Base-by-base conservation (phyloP, 2,797 vertebrate species). In the Lacerta viridis region DNA sequence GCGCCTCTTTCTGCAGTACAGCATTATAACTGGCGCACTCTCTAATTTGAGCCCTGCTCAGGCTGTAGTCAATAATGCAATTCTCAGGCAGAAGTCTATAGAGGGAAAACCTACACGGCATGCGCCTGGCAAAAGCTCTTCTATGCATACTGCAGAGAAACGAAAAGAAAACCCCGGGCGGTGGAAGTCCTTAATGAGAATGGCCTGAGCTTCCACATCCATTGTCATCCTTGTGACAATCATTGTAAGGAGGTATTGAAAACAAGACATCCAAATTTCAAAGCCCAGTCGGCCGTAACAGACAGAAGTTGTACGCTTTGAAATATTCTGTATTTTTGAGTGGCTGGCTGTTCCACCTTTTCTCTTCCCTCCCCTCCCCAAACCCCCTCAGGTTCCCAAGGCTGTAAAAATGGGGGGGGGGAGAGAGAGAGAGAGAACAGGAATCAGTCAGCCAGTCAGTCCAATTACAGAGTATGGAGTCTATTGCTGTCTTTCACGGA, bases 221-320 rank as follows among this genome's bases (percentile, higher is more conserved):
- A 92, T 92, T 91, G 87, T 94, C 90, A 91, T 92, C 85, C 55
- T 84, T 91, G 81, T 90, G 93, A 92, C 91, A 94, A 85, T 93
- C 89, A 87, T 61, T 84, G 66, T 85, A 88, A 88, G 84, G 87
- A 91, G 71, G 85, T 81, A 91, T 43, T 89, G 25, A 86, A 93
- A 96, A 94, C 72, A 96, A 96, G 96, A 95, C 89, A 92, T 96
- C 92, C 0, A 0, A 93, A 92, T 90, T 92, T 92, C 87, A 94
- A 79, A 92, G 92, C 66, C 91, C 89, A 92, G 88, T 88, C 89
- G 0, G 82, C 93, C 90, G 91, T 94, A 94, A 94, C 92, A 94
- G 94, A 95, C 92, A 91, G 94, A 93, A 92, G 91, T 92, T 90
- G 86, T 90, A 92, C 83, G 88, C 87, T 95, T 93, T 95, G 92